Conservation (phyloP, 2,888 invertebrate genomes). For the Polydrusus pterygomalis region DNA sequence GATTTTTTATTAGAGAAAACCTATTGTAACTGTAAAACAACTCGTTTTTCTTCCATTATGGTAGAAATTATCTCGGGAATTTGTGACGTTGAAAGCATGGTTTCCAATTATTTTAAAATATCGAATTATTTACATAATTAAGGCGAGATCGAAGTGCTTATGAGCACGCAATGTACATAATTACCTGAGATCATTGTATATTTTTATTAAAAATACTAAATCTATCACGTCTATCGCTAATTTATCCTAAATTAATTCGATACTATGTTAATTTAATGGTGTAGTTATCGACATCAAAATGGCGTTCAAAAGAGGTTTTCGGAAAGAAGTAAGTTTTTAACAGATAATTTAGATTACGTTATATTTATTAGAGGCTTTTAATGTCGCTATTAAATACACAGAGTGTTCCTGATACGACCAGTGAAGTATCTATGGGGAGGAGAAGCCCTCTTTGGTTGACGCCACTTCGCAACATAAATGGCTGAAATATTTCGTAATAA, state of each 20-base stretch:
- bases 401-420: too few relatives aligned
- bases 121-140: slow-evolving; percentile 1
- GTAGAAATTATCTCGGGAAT: not conserved
- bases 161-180: slow-evolving; percentile 33
- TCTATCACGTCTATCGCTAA: slow-evolving; percentile 19
- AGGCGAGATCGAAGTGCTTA: slow-evolving; percentile 25
- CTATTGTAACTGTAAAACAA: not conserved
- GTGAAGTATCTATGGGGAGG: too few relatives aligned
- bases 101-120: not conserved
- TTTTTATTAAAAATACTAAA: slow-evolving; percentile 37
- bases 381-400: not conserved
- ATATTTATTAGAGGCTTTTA: slow-evolving; percentile 4
- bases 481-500: too few relatives aligned
- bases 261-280: slow-evolving; percentile 11
- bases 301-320: not conserved
- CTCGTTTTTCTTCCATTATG: not conserved
- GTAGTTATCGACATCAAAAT: slow-evolving; percentile 14
- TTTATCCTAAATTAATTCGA: slow-evolving; percentile 19
- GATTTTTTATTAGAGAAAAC: not conserved
- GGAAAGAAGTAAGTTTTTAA: slow-evolving; percentile 6
- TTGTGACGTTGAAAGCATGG: slow-evolving; percentile 6
- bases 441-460: too few relatives aligned
- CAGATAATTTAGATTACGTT: slow-evolving; percentile 12
- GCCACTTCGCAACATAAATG: too few relatives aligned
- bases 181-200: slow-evolving; percentile 20